Percentiles rank a stretch among this genome's conserved stretches.
phyloP scores from a whole-genome alignment of 2,113 vertebrate genomes.

The Pithys albifrons region DNA sequence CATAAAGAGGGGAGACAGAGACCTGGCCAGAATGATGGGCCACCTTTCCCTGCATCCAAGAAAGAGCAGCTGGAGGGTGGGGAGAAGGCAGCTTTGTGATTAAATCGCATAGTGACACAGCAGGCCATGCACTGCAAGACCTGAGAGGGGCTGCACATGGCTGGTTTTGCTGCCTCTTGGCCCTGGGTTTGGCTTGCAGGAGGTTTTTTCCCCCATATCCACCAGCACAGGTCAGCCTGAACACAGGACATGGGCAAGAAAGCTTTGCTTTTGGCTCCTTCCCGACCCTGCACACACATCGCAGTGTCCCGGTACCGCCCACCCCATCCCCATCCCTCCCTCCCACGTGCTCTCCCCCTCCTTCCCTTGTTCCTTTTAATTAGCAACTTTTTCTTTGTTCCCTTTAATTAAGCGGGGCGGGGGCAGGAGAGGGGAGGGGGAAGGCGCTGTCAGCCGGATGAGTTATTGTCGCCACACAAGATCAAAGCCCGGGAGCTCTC shows the following conservation, averaged over 20 bases:
- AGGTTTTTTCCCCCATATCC: not conserved
- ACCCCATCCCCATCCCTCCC: not conserved
- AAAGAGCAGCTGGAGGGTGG: not conserved
- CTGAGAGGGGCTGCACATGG: rapidly evolving
- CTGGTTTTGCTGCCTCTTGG: not conserved
- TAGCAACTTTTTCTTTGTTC: conserved; percentile 61
- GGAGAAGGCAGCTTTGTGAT: not conserved
- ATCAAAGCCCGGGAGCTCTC: conserved; percentile 39
- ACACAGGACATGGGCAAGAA: rapidly evolving
- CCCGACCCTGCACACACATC: not conserved
- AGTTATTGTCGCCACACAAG: not conserved
- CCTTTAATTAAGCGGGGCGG: conserved; percentile 56
- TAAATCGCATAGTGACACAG: rapidly evolving
- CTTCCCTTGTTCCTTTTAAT: conserved; percentile 56
- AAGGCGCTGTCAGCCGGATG: conserved; percentile 35
- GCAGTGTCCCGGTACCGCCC: not conserved
- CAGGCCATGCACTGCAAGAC: not conserved
- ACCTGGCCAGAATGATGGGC: rapidly evolving
- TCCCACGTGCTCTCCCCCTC: not conserved
- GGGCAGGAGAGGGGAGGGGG: conserved; percentile 9
- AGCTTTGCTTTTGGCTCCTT: not conserved
- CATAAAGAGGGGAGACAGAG: not conserved
- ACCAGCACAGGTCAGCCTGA: not conserved
- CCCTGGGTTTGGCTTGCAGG: not conserved
- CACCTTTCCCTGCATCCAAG: not conserved